Percentiles rank a stretch among this genome's conserved stretches.
phyloP scores from a whole-genome alignment of 35 echinoderm and acorn worm genomes.

The Amphiura filiformis region DNA sequence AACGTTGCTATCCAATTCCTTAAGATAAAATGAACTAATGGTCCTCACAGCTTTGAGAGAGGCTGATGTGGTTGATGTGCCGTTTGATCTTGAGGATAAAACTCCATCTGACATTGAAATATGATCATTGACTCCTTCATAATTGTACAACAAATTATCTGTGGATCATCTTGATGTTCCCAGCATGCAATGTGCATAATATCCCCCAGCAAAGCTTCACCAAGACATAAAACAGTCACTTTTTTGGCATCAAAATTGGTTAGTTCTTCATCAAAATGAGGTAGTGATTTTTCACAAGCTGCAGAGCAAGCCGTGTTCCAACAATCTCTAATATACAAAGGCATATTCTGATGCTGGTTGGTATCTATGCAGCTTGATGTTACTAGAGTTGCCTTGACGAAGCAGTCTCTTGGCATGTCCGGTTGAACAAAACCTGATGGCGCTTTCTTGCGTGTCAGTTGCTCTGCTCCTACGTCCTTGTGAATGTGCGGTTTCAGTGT shows the following conservation, averaged over 20 bases:
- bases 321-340: not conserved
- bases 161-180: not conserved
- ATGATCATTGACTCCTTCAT: constrained; percentile 18
- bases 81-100: not conserved
- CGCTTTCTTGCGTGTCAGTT: not conserved
- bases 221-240: not conserved
- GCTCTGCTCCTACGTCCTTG: not conserved
- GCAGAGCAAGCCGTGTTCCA: not conserved
- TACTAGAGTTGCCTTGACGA: not conserved
- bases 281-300: not conserved
- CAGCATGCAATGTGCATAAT: not conserved
- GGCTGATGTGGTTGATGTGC: too few species aligned
- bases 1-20: too few species aligned
- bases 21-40: too few species aligned
- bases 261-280: not conserved
- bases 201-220: not conserved
- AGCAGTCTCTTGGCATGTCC: not conserved
- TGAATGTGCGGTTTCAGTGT: not conserved
- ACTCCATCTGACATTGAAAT: not conserved
- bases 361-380: not conserved
- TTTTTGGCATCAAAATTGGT: not conserved
- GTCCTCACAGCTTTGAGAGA: too few species aligned
- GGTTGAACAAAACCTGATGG: not conserved
- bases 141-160: not conserved
- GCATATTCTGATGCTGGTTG: constrained; percentile 5